Evolutionary conservation across 2,888 invertebrate genomes (phyloP).

Genomic region (Lasioglossum pauxillum): DNA sequence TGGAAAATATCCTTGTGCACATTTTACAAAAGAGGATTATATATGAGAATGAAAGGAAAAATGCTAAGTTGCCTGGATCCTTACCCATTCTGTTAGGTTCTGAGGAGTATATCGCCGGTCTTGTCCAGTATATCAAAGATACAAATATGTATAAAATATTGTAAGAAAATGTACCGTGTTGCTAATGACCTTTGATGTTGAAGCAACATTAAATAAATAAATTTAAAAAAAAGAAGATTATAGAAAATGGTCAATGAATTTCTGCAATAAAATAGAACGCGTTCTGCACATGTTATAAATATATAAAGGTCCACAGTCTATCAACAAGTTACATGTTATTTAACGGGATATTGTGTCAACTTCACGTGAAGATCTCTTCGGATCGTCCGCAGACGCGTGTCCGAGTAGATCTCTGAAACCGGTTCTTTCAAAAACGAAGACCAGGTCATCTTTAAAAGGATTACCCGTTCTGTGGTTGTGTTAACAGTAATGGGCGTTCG

Average conservation of each 20-base stretch:
- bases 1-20: too few species aligned
- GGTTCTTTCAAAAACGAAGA: slow-evolving; percentile 5
- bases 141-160: too few species aligned
- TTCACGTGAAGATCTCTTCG: not conserved
- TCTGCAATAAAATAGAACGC: not conserved
- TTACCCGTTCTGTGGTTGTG: not conserved
- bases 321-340: not conserved
- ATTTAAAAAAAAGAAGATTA: not conserved
- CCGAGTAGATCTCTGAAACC: not conserved
- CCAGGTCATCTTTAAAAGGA: not conserved
- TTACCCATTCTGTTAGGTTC: too few species aligned
- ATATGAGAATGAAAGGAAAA: not conserved
- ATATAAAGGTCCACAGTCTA: not conserved
- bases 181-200: too few species aligned
- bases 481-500: not conserved
- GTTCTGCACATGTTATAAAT: not conserved
- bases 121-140: too few species aligned
- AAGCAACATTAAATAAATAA: too few species aligned
- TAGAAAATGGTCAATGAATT: not conserved
- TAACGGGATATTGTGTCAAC: not conserved
- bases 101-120: too few species aligned
- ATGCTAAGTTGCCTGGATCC: too few species aligned
- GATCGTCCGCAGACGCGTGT: not conserved
- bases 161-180: too few species aligned
- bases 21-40: not conserved